These are phyloP conservation scores for Zoanthus solanderi DNA, from an alignment of 92 coral and sea anemone genomes.

Conservation along the genomic window DNA sequence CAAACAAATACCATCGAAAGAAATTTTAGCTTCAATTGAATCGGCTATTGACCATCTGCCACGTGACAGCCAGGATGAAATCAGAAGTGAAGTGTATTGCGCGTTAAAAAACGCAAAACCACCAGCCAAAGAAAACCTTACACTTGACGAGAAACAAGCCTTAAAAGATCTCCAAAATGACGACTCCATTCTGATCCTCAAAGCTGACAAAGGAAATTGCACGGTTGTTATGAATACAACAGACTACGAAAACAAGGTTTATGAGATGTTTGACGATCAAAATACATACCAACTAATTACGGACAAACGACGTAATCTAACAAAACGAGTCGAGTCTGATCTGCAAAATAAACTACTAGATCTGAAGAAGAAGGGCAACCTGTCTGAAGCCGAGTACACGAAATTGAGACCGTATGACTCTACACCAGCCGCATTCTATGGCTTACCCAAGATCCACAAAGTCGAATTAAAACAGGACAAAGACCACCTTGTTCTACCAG, in stretches of 20 bases:
- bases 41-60: slow-evolving; percentile 26
- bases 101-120: slow-evolving; percentile 25
- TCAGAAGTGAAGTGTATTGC: slow-evolving; percentile 37
- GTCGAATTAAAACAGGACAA: not conserved
- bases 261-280: slow-evolving; percentile 3
- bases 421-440: not conserved
- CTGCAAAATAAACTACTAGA: slow-evolving; percentile 7
- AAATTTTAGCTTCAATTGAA: not conserved
- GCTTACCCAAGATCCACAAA: slow-evolving; percentile 42
- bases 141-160: not conserved
- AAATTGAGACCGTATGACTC: not conserved
- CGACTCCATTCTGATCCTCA: not conserved
- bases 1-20: not conserved
- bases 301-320: slow-evolving; percentile 31
- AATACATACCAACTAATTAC: slow-evolving; percentile 16
- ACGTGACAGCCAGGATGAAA: slow-evolving; percentile 7
- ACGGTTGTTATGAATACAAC: not conserved
- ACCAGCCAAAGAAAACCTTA: slow-evolving; percentile 14
- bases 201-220: not conserved
- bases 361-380: not conserved
- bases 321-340: slow-evolving; percentile 12
- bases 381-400: slow-evolving; percentile 5
- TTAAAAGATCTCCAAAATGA: not conserved
- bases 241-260: not conserved
- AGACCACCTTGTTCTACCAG: slow-evolving; percentile 15